Evolutionary conservation across 2,113 vertebrate species (phyloP).

Genomic region (Emberiza fucata): DNA sequence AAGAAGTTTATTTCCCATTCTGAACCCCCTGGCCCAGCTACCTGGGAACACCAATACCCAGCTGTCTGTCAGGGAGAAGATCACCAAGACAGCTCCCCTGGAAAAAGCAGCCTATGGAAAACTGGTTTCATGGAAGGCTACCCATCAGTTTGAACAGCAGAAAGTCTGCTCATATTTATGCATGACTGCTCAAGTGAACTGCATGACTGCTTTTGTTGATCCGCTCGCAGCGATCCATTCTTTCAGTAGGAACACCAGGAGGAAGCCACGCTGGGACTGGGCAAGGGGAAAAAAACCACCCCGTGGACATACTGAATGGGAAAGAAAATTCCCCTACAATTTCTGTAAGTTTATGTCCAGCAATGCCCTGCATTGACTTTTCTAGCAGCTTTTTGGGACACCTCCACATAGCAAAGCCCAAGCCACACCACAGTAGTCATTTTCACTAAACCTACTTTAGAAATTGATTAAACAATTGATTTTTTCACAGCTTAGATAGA

Average conservation of each 20-base stretch:
- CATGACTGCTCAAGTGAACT: conserved; percentile 22
- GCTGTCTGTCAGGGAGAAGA: not conserved
- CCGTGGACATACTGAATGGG: not conserved
- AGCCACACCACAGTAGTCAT: not conserved
- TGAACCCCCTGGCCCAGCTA: not conserved
- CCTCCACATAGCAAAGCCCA: conserved; percentile 3
- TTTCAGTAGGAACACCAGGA: conserved; percentile 14
- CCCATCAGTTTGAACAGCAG: not conserved
- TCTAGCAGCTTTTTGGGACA: not conserved
- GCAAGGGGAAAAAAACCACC: not conserved
- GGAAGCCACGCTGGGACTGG: not conserved
- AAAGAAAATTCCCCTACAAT: conserved; percentile 1
- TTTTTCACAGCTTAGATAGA: conserved; percentile 4
- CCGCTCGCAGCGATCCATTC: not conserved
- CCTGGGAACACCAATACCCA: not conserved
- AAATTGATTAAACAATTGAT: conserved; percentile 44
- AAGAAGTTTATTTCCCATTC: not conserved
- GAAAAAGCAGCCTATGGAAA: not conserved
- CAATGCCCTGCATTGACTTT: not conserved
- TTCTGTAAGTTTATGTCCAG: not conserved
- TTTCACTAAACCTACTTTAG: conserved; percentile 6
- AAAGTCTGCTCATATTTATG: conserved; percentile 39
- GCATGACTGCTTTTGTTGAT: conserved; percentile 43
- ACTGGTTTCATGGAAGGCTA: not conserved
- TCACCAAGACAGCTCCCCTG: not conserved